Conservation (phyloP, 2,888 invertebrate genomes). For the Syrista parreyssii region DNA sequence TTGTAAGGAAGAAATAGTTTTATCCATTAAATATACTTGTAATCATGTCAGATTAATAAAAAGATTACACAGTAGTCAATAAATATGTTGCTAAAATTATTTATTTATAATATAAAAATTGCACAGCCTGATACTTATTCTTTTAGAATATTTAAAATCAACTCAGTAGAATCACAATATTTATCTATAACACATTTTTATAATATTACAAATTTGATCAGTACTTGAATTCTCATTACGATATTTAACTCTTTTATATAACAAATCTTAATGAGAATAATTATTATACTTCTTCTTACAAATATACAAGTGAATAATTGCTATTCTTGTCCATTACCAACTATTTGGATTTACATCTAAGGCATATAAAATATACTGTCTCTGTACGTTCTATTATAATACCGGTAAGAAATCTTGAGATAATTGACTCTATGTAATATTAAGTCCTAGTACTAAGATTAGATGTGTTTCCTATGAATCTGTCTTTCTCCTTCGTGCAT, state of each 20-base stretch:
- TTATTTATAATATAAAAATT: background rate
- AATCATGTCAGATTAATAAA: background rate
- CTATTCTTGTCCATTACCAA: background rate
- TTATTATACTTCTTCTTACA: background rate
- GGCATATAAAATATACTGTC: background rate
- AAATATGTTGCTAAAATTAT: background rate
- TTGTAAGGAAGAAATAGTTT: slow-evolving; percentile 66
- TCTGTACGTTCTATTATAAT: background rate
- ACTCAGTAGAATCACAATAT: background rate
- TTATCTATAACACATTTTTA: background rate
- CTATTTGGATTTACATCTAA: background rate
- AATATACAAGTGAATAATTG: background rate
- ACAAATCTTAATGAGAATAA: background rate
- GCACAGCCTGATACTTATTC: background rate
- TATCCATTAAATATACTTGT: background rate
- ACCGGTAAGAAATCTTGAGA: background rate
- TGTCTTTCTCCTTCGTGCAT: slow-evolving; percentile 91
- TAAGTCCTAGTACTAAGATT: background rate
- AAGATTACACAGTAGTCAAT: background rate
- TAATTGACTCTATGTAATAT: background rate
- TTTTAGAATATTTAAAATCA: background rate
- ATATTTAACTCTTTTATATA: too few species aligned
- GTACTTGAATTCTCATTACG: background rate
- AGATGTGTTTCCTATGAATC: slow-evolving; percentile 73
- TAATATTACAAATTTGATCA: background rate